Evolutionary conservation across 2,797 vertebrate genomes (phyloP).

Genomic region (Sus cebifrons): DNA sequence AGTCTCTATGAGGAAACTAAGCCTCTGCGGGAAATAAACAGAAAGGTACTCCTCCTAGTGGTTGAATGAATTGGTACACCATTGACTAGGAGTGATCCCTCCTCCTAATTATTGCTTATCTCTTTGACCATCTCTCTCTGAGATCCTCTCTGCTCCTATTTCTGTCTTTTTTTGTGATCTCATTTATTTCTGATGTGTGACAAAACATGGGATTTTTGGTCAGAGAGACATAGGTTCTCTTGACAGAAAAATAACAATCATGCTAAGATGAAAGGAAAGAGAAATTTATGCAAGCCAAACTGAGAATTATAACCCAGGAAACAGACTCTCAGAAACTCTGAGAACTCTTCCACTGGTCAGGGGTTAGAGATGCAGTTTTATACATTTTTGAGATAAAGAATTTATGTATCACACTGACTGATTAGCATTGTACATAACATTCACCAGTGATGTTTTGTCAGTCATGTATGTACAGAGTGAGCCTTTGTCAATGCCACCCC

Average conservation of each 20-base stretch:
- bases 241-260: not conserved
- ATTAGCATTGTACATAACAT: not conserved
- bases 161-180: not conserved
- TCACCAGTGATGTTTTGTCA: not conserved
- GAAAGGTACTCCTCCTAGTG: not conserved
- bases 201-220: not conserved
- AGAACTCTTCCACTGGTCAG: not conserved
- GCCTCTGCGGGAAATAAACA: too few species aligned
- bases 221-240: not conserved
- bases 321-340: not conserved
- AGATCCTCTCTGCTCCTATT: not conserved
- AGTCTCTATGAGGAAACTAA: too few species aligned
- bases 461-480: not conserved
- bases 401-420: not conserved
- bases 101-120: not conserved
- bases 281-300: not conserved
- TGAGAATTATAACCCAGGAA: not conserved
- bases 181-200: not conserved
- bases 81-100: not conserved
- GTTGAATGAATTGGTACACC: not conserved
- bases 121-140: not conserved
- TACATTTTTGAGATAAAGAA: not conserved
- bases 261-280: not conserved
- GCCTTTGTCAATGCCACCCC: not conserved
- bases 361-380: not conserved